Conservation (phyloP, 2,888 invertebrate species). For the Nesidiocoris tenuis region DNA sequence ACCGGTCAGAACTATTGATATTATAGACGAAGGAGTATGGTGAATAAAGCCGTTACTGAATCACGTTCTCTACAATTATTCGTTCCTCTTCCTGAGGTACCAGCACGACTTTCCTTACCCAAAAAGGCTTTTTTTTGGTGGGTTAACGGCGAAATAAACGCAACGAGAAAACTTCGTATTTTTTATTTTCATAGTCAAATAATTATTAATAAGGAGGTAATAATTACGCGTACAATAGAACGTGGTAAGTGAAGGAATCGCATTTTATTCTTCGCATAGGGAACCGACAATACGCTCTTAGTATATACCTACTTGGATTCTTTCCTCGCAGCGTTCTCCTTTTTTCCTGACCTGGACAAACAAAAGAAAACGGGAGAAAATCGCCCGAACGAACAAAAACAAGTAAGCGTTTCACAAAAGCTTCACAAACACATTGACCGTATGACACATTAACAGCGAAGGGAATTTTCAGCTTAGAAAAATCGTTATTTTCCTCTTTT, state of each 20-base stretch:
- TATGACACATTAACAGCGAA: no score
- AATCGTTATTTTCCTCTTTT: no score
- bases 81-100: not conserved
- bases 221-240: constrained; percentile 20
- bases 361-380: not conserved
- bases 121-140: no score
- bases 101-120: no score
- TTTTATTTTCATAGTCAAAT: constrained; percentile 30
- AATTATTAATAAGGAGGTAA: constrained; percentile 24
- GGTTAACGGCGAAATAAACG: not conserved
- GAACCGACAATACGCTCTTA: no score
- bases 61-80: not conserved
- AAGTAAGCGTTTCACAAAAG: not conserved
- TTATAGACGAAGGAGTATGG: not conserved
- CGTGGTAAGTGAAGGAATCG: not conserved
- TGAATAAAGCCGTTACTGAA: not conserved
- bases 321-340: no score
- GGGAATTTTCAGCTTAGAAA: no score
- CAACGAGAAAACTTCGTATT: not conserved
- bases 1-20: not conserved
- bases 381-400: no score
- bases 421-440: not conserved
- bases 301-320: no score
- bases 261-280: no score
- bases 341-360: no score